Percentiles rank a stretch among this genome's conserved stretches.
These are phyloP conservation scores for Brachionichthys hirsutus DNA, from an alignment of 2,113 vertebrate species.

Conservation along the genomic window DNA sequence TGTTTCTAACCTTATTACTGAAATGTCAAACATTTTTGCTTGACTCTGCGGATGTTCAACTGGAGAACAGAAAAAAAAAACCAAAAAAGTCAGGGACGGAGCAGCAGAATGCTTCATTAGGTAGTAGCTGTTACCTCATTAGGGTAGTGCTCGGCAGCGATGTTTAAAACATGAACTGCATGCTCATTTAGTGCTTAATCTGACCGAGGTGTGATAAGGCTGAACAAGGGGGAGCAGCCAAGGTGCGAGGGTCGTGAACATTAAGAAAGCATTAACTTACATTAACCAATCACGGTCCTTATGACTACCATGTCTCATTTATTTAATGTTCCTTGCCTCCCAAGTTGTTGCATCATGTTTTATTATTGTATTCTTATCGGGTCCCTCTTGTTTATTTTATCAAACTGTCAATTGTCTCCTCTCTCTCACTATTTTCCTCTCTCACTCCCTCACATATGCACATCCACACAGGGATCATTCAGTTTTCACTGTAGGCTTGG, in stretches of 20 bases:
- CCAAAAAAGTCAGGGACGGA: conserved; percentile 2
- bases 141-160: conserved; percentile 51
- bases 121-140: conserved; percentile 74
- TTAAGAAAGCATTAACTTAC: conserved; percentile 54
- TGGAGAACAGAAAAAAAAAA: conserved; percentile 35
- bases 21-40: conserved; percentile 48
- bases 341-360: neutral
- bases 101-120: conserved; percentile 65
- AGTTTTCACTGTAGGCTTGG: conserved; percentile 51
- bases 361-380: neutral
- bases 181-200: conserved; percentile 64
- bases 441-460: neutral
- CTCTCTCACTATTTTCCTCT: neutral
- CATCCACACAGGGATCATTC: conserved; percentile 25
- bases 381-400: conserved; percentile 11
- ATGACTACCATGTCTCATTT: conserved; percentile 8
- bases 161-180: conserved; percentile 80
- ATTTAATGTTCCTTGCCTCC: conserved; percentile 14
- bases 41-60: conserved; percentile 53
- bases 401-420: conserved; percentile 15
- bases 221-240: conserved; percentile 43
- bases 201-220: conserved; percentile 58
- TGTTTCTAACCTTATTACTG: conserved; percentile 60
- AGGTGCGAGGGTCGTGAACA: conserved; percentile 48
- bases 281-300: conserved; percentile 35